Conservation (phyloP, 2,797 vertebrate genomes). For the Podargus strigoides region DNA sequence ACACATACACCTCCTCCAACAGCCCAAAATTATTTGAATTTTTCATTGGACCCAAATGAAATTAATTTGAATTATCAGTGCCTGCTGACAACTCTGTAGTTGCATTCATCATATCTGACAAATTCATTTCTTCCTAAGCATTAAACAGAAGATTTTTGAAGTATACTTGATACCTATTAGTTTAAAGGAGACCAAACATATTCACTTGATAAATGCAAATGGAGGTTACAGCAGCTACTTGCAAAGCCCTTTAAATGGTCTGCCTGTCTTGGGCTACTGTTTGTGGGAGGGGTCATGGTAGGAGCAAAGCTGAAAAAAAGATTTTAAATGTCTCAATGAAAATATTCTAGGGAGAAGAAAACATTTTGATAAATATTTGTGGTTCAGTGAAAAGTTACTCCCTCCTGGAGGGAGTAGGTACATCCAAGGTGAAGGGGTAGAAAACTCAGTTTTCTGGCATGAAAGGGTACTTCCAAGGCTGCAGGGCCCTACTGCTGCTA, state of each 20-base stretch:
- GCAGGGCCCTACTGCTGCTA: not conserved
- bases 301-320: not conserved
- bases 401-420: not conserved
- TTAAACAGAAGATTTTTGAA: constrained; percentile 2
- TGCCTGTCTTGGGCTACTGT: not conserved
- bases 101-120: not conserved
- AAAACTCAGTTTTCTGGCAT: not conserved
- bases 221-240: not conserved
- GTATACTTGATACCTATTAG: not conserved
- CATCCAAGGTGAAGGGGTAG: not conserved
- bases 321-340: not conserved
- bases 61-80: not conserved
- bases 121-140: not conserved
- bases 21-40: not conserved
- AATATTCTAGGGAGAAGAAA: not conserved
- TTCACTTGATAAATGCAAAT: not conserved
- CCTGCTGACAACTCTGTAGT: not conserved
- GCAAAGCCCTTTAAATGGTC: not conserved
- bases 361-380: not conserved
- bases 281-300: not conserved
- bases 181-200: not conserved
- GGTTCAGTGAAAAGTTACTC: not conserved
- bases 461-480: not conserved
- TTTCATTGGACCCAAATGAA: not conserved
- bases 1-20: not conserved